phyloP scores from a whole-genome alignment of 2,888 invertebrate genomes.

The Netelia inedita region DNA sequence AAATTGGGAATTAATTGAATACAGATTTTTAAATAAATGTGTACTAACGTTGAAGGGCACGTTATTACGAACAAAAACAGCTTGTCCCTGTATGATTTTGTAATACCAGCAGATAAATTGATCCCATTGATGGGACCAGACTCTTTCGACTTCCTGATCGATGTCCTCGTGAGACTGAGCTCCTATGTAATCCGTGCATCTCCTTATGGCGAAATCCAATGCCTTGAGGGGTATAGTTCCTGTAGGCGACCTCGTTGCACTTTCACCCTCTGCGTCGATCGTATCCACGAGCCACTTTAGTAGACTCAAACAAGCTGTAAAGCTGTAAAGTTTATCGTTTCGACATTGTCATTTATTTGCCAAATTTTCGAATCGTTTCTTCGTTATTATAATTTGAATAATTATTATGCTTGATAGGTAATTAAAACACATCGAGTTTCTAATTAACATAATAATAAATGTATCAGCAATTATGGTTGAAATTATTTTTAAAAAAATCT shows the following conservation, averaged over 20 bases:
- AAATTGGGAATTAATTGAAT: background rate
- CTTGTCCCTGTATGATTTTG: constrained; percentile 85
- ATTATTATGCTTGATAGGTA: too few species aligned
- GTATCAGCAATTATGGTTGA: too few species aligned
- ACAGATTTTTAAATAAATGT: background rate
- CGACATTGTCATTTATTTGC: background rate
- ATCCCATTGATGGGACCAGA: constrained; percentile 97
- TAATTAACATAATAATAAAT: too few species aligned
- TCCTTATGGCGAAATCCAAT: constrained; percentile 93
- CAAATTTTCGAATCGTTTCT: background rate
- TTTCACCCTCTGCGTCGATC: constrained; percentile 87
- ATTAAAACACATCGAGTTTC: too few species aligned
- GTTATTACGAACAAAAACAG: constrained; percentile 78
- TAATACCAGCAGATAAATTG: constrained; percentile 91
- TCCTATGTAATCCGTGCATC: constrained; percentile 92
- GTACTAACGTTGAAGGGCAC: constrained; percentile 80
- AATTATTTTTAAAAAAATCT: too few species aligned
- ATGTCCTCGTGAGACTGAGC: constrained; percentile 91
- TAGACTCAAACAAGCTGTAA: constrained; percentile 94
- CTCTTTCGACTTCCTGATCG: constrained; percentile 90
- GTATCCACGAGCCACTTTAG: constrained; percentile 91
- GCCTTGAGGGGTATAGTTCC: constrained; percentile 91
- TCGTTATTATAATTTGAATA: background rate
- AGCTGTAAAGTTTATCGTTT: constrained; percentile 77
- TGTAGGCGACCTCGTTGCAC: constrained; percentile 86